These are phyloP conservation scores for Drosophila trapezifrons DNA, from an alignment of 1,140 invertebrate species.

Conservation along the genomic window DNA sequence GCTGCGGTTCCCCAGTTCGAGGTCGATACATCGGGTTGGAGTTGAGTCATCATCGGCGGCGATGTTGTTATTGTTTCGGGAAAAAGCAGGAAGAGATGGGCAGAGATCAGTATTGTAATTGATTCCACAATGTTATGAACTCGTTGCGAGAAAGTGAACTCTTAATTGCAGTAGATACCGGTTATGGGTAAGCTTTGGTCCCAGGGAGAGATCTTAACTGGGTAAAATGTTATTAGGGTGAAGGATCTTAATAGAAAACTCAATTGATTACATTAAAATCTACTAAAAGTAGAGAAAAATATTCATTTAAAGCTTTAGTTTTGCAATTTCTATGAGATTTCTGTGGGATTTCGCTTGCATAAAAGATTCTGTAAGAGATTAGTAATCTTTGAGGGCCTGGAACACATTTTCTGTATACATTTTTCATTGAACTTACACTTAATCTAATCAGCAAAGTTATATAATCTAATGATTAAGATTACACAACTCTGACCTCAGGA, in stretches of 20 bases:
- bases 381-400: not conserved
- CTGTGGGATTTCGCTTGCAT: not conserved
- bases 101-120: conserved; percentile 43
- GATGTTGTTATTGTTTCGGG: conserved; percentile 19
- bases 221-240: not conserved
- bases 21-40: conserved; percentile 24
- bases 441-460: not conserved
- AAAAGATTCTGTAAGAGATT: not conserved
- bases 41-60: conserved; percentile 35
- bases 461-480: not conserved
- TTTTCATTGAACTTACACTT: not conserved
- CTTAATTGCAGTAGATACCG: conserved; percentile 19
- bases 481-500: not conserved
- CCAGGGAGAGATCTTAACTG: not conserved
- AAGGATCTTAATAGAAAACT: not conserved
- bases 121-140: conserved; percentile 27
- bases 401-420: not conserved
- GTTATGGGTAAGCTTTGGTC: not conserved
- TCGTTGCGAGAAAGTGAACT: conserved; percentile 29
- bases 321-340: not conserved
- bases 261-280: not conserved
- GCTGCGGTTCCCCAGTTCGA: conserved; percentile 84
- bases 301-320: not conserved
- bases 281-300: not conserved
- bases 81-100: conserved; percentile 50